Evolutionary conservation across 2,888 invertebrate genomes (phyloP).

Genomic region (Mamestra brassicae): DNA sequence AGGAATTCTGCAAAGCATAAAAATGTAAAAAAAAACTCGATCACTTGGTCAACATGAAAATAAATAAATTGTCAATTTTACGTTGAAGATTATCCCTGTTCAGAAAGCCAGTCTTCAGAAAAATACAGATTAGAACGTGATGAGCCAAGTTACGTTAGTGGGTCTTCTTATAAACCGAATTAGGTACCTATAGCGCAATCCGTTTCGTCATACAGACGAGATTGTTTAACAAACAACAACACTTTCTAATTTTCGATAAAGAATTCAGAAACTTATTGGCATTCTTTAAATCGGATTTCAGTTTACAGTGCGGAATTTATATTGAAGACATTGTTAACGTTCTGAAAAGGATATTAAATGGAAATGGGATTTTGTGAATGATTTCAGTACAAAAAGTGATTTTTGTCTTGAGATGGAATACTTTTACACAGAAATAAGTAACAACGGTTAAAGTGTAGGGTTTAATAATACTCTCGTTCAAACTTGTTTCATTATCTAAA

Average conservation of each 20-base stretch:
- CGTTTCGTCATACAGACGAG: background rate
- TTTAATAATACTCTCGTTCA: background rate
- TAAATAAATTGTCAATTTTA: constrained; percentile 1
- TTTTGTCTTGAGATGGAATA: background rate
- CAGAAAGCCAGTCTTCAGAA: constrained; percentile 5
- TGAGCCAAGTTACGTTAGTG: too few species aligned
- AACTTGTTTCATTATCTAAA: too few species aligned
- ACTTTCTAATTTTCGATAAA: constrained; percentile 4
- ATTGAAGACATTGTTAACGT: constrained; percentile 61
- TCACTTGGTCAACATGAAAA: constrained; percentile 28
- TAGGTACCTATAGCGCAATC: too few species aligned
- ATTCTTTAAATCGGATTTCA: constrained; percentile 59
- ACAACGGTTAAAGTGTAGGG: background rate
- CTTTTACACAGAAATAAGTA: too few species aligned
- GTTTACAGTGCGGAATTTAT: constrained; percentile 62
- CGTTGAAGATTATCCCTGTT: too few species aligned
- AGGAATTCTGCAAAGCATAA: too few species aligned
- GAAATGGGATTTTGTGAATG: background rate
- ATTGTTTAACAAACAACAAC: constrained; percentile 12
- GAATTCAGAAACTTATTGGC: constrained; percentile 55
- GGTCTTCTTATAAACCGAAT: too few species aligned
- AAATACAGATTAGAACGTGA: too few species aligned
- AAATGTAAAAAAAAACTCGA: background rate
- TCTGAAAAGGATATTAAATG: constrained; percentile 8
- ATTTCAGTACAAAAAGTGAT: background rate